Percentiles rank a stretch among this genome's conserved stretches.
These are phyloP conservation scores for Labeo catla DNA, from an alignment of 2,113 vertebrate species.

Conservation along the genomic window DNA sequence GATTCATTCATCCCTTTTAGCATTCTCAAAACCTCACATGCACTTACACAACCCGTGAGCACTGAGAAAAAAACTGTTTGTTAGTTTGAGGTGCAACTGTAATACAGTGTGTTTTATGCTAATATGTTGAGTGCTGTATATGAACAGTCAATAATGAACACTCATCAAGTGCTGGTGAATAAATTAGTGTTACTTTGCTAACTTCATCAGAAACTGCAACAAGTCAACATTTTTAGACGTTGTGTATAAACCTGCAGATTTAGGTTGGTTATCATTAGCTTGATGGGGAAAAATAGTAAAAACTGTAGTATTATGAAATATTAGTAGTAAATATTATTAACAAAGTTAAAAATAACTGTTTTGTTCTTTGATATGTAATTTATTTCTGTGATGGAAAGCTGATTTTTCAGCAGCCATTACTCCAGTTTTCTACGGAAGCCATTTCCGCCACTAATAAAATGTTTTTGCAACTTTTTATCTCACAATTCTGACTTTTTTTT, in stretches of 20 bases:
- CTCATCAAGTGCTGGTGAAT: background rate
- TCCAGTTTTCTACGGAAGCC: background rate
- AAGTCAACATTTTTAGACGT: background rate
- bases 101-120: background rate
- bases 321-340: too few relatives aligned
- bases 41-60: background rate
- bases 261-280: too few relatives aligned
- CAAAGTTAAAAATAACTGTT: background rate
- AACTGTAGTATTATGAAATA: too few relatives aligned
- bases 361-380: background rate
- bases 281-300: too few relatives aligned
- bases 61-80: background rate
- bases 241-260: background rate
- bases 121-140: background rate
- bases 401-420: background rate
- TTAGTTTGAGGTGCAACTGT: background rate
- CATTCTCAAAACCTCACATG: background rate
- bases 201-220: background rate
- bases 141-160: background rate
- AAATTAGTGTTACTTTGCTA: background rate
- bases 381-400: background rate
- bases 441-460: too few relatives aligned
- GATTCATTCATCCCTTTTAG: conserved; percentile 18
- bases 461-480: too few relatives aligned
- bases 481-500: too few relatives aligned